A percentile compares a stretch with the other conserved stretches of the same genome.
These are phyloP conservation scores for Hyles euphorbiae DNA, from an alignment of 1,140 invertebrate species.

Conservation along the genomic window DNA sequence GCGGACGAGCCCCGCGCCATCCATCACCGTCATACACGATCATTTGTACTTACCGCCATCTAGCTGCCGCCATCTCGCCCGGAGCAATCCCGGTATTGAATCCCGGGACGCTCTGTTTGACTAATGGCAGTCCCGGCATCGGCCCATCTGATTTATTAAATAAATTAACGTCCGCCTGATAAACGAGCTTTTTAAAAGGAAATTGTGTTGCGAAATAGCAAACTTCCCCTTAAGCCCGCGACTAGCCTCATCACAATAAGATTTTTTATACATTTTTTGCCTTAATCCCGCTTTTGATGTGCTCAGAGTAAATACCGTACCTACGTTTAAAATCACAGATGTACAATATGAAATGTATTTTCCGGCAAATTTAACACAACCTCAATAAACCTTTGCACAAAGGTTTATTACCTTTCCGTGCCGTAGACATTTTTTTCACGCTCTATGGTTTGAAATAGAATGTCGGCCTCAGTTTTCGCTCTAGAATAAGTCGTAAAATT, in stretches of 20 bases:
- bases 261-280: background rate
- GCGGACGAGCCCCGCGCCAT: constrained; percentile 31
- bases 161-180: constrained; percentile 57
- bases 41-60: constrained; percentile 45
- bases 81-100: constrained; percentile 45
- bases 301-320: no score
- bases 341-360: constrained; percentile 4
- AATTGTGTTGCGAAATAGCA: constrained; percentile 28
- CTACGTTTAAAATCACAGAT: constrained; percentile 4
- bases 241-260: background rate
- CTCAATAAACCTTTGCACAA: constrained; percentile 1
- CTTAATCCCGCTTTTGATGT: background rate
- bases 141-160: constrained; percentile 64
- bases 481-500: background rate
- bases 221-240: constrained; percentile 1
- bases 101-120: constrained; percentile 40
- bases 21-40: constrained; percentile 56
- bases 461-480: constrained; percentile 3
- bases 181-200: constrained; percentile 42
- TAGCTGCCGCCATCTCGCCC: constrained; percentile 35
- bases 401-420: constrained; percentile 4
- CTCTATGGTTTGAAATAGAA: constrained; percentile 1
- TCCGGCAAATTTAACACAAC: constrained; percentile 8
- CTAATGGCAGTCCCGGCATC: constrained; percentile 49
- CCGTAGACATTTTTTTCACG: constrained; percentile 7